Base-by-base conservation (phyloP, 2,797 vertebrate genomes). In the Emys orbicularis region DNA sequence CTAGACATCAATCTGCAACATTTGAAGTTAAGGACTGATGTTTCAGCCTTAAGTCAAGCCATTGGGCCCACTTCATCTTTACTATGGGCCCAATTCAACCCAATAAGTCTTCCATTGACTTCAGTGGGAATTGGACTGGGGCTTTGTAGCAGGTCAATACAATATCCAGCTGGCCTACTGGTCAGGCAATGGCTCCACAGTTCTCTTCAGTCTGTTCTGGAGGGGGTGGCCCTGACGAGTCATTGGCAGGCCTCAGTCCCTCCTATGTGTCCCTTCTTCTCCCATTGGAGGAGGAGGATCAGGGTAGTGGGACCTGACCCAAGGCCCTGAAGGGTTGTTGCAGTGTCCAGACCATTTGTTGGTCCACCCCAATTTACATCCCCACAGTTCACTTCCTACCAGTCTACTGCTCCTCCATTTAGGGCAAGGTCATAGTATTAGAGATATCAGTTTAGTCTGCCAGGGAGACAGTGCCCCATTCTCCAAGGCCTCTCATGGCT, bases 1-100 rank as follows among this genome's bases (percentile, higher is more conserved):
- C 16, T 49, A 16, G 12, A 29, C 0, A 0, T 29, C 57, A 12
- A 0, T 2, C 11, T 68, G 59, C 10, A 52, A 74, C 47, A 87
- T 11, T 34, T 1, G 29, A 53, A 76, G 44, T 27, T 76, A 47
- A 47, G n/a, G 31, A 12, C 13, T 0, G 1, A 21, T 44, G 8
- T 2, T 79, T 79, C 47, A 50, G 18, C 31, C 49, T 79, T 79
- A 37, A 37, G 9, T 79, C 49, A n/a, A 49, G 77, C 9, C 29
- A 34, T 12, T 79, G 77, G 18, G 19, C 31, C 76, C 77, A 34
- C 8, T 79, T 52, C 21, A 19, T 34, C 49, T 52, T 50, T 52
- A 52, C 18, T 18, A 19, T n/a, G 47, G 49, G 49, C 49, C 49
- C 47, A 79, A 19, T 34, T 19, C 29, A n/a, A 29, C 49, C 37